Percentiles rank a stretch among this genome's conserved stretches.
These are phyloP conservation scores for Ochotona curzoniae DNA, from an alignment of 2,113 vertebrate species.

Conservation along the genomic window DNA sequence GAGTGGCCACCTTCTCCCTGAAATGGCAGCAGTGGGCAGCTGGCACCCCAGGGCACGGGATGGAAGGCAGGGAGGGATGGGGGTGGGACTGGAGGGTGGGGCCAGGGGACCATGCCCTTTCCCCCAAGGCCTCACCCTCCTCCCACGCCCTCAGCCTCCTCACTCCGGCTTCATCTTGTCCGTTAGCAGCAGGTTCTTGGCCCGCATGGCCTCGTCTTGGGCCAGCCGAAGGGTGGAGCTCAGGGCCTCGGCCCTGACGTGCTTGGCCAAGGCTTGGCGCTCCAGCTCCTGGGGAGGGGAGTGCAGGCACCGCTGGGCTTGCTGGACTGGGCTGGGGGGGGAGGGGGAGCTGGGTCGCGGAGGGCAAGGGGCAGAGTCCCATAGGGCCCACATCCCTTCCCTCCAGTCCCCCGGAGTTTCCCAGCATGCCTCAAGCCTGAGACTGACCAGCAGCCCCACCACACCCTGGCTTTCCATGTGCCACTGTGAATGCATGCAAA, in stretches of 20 bases:
- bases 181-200: slow-evolving; percentile 80
- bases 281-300: slow-evolving; percentile 83
- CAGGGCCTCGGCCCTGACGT: slow-evolving; percentile 78
- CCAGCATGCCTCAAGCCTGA: background rate
- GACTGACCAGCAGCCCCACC: background rate
- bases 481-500: no score
- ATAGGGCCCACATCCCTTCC: background rate
- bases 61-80: no score
- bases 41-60: background rate
- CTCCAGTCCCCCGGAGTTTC: background rate
- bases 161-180: slow-evolving; percentile 83
- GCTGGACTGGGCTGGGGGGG: slow-evolving; percentile 69
- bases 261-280: slow-evolving; percentile 79
- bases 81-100: background rate
- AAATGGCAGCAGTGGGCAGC: background rate
- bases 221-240: slow-evolving; percentile 81
- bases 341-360: slow-evolving; percentile 56
- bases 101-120: slow-evolving; percentile 40
- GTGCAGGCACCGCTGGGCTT: slow-evolving; percentile 74
- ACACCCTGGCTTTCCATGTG: background rate
- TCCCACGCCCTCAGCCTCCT: slow-evolving; percentile 81
- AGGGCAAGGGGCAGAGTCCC: slow-evolving; percentile 59
- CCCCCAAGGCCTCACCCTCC: slow-evolving; percentile 74
- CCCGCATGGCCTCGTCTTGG: slow-evolving; percentile 80
- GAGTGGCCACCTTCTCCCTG: slow-evolving; percentile 81